These are phyloP conservation scores for Donacobius atricapilla DNA, from an alignment of 2,113 vertebrate species.

Conservation along the genomic window DNA sequence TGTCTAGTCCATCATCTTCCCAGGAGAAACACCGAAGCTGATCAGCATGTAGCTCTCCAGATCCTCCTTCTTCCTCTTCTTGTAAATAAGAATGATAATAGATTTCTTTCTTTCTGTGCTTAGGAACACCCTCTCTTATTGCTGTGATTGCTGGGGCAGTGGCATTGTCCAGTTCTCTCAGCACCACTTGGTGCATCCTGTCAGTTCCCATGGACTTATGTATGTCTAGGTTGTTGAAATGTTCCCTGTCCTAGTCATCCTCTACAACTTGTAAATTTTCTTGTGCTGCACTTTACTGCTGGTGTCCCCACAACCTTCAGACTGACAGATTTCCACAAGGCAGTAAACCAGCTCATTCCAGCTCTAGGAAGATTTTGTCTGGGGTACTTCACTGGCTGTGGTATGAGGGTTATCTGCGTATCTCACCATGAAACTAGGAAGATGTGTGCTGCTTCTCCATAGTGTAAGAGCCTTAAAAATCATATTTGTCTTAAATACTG, in stretches of 20 bases:
- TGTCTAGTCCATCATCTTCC: background rate
- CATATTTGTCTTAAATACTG: background rate
- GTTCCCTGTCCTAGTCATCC: background rate
- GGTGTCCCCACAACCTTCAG: background rate
- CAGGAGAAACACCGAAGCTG: background rate
- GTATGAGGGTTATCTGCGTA: background rate
- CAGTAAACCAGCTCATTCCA: background rate
- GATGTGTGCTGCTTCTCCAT: rapidly evolving
- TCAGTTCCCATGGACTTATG: background rate
- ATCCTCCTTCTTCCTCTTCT: background rate
- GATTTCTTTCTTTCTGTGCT: background rate
- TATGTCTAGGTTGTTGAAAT: background rate
- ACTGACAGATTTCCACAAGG: background rate
- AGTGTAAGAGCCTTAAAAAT: background rate
- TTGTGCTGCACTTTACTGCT: background rate
- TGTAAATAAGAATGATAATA: background rate
- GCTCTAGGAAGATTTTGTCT: background rate
- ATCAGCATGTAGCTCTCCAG: background rate
- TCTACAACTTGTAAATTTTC: background rate
- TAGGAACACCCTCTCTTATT: background rate
- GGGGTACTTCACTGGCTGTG: background rate
- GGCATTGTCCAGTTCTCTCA: background rate
- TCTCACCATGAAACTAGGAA: background rate
- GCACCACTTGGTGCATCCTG: background rate
- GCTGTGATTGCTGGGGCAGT: background rate